A percentile compares a stretch with the other conserved stretches of the same genome.
These are phyloP conservation scores for Formica selysi DNA, from an alignment of 1,140 invertebrate genomes.

Conservation along the genomic window DNA sequence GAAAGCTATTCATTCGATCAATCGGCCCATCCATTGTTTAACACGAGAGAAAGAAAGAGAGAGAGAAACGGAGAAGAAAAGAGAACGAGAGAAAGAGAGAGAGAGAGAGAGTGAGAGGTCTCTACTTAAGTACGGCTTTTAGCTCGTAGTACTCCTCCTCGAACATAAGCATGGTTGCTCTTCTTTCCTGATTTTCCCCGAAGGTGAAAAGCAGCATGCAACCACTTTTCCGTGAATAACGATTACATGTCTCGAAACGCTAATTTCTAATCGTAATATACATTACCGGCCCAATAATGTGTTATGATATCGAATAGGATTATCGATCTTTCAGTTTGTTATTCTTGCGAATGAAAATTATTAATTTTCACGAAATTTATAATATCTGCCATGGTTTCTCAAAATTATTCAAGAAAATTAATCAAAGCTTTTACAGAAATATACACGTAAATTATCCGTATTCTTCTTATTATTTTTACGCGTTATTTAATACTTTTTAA, in stretches of 20 bases:
- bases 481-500: constrained; percentile 1
- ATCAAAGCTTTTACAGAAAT: neutral
- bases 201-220: constrained; percentile 31
- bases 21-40: constrained; percentile 70
- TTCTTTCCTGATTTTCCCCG: constrained; percentile 59
- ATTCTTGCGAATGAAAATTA: neutral
- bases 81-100: neutral
- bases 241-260: constrained; percentile 29
- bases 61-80: neutral
- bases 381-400: neutral
- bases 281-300: neutral
- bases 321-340: neutral
- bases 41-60: constrained; percentile 7
- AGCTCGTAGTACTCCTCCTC: constrained; percentile 38
- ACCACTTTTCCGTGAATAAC: constrained; percentile 34
- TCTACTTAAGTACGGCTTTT: constrained; percentile 15
- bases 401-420: neutral
- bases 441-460: neutral
- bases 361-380: neutral
- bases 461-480: neutral
- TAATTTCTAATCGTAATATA: constrained; percentile 11
- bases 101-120: neutral
- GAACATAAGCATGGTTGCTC: constrained; percentile 52
- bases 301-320: constrained; percentile 14
- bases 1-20: constrained; percentile 73